phyloP scores from a whole-genome alignment of 1,140 invertebrate species.

The Drosophila bipectinata region DNA sequence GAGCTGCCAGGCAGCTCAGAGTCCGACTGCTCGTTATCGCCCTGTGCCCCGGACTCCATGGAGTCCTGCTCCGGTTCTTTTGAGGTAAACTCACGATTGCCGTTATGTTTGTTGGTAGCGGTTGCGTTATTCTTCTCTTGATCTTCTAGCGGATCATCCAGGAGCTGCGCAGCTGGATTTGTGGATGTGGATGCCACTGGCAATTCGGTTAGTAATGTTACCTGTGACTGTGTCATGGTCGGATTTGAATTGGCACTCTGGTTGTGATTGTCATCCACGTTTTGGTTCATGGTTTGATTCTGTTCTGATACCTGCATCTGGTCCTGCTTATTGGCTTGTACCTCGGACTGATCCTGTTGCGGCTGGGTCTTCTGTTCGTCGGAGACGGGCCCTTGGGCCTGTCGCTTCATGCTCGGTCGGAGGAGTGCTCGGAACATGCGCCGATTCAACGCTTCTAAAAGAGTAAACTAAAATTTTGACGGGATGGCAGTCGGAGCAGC shows the following conservation, averaged over 20 bases:
- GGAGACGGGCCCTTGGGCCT: neutral
- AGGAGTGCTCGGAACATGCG: slow-evolving; percentile 7
- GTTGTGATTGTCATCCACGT: neutral
- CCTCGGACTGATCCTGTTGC: neutral
- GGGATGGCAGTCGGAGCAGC: slow-evolving; percentile 7
- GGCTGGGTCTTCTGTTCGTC: neutral
- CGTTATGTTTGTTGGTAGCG: neutral
- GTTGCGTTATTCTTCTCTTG: neutral
- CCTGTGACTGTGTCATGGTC: neutral
- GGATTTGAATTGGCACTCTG: neutral
- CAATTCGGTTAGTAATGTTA: neutral
- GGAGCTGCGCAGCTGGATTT: neutral
- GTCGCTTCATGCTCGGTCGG: slow-evolving; percentile 2
- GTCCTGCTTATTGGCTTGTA: neutral
- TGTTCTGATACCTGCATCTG: neutral
- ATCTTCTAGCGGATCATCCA: neutral
- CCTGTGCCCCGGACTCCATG: slow-evolving; percentile 1
- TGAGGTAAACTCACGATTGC: neutral
- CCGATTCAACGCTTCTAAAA: slow-evolving; percentile 4
- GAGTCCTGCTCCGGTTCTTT: neutral
- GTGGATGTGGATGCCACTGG: neutral
- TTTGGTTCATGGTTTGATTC: neutral
- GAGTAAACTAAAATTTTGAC: slow-evolving; percentile 7
- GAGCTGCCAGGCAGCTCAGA: neutral
- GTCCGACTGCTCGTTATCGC: neutral